These are phyloP conservation scores for Aphelocoma coerulescens DNA, from an alignment of 2,113 vertebrate genomes.

Conservation along the genomic window DNA sequence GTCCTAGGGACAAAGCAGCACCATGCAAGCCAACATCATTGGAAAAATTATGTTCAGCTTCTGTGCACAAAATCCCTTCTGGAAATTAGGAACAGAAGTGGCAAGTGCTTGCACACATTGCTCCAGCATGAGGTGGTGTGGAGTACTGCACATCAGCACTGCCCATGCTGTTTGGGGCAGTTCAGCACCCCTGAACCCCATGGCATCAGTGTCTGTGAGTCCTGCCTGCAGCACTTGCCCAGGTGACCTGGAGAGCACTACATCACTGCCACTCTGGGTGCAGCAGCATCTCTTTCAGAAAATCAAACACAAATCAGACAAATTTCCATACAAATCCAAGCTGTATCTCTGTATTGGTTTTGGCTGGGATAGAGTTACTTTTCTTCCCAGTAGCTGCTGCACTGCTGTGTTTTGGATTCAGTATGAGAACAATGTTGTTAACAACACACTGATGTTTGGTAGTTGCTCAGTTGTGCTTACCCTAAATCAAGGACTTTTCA, in stretches of 20 bases:
- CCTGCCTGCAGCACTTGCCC: not conserved
- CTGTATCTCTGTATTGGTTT: not conserved
- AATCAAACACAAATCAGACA: not conserved
- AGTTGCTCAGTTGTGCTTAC: no score
- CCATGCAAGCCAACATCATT: no score
- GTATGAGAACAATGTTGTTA: not conserved
- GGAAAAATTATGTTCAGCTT: not conserved
- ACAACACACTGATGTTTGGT: not conserved
- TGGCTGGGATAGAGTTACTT: not conserved
- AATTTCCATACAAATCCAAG: not conserved
- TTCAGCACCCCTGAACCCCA: no score
- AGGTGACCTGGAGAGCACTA: not conserved
- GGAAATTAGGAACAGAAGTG: not conserved
- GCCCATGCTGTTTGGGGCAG: no score
- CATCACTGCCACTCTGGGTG: not conserved
- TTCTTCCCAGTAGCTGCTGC: not conserved
- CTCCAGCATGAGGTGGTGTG: not conserved
- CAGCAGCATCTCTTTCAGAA: not conserved
- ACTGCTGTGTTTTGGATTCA: not conserved
- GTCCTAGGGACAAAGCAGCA: fast-evolving
- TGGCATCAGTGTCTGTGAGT: not conserved
- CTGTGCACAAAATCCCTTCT: not conserved
- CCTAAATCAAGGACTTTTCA: not conserved
- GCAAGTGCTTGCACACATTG: no score
- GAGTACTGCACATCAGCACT: not conserved